Conservation (phyloP, 2,797 vertebrate genomes). For the Chloroceryle inda region DNA sequence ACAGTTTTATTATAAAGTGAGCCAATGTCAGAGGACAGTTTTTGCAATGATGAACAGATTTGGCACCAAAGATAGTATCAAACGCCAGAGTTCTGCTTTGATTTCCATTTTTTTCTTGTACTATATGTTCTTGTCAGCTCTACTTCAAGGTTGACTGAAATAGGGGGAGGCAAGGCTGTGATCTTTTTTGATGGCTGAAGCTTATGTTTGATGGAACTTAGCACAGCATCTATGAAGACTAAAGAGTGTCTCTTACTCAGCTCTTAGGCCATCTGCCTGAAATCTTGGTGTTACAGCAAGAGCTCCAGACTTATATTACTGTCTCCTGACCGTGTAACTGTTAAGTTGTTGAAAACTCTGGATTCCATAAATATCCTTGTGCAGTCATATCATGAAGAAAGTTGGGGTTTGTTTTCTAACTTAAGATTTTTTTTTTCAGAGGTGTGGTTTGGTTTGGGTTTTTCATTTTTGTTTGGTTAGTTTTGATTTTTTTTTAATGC, state of each 20-base stretch:
- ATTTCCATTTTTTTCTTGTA: not conserved
- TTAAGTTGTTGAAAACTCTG: not conserved
- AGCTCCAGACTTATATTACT: not conserved
- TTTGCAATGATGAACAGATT: not conserved
- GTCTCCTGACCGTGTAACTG: not conserved
- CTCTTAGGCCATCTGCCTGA: conserved; percentile 6
- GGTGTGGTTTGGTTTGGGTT: not conserved
- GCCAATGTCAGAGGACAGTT: not conserved
- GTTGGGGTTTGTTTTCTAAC: not conserved
- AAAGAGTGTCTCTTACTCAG: not conserved
- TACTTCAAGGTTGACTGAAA: not conserved
- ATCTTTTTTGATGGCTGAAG: not conserved
- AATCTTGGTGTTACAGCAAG: not conserved
- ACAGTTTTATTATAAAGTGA: not conserved
- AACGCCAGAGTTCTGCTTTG: not conserved
- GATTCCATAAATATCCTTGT: not conserved
- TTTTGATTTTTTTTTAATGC: not conserved
- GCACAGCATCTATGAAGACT: not conserved
- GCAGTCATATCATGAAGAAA: not conserved
- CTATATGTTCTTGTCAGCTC: not conserved
- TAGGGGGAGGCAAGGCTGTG: not conserved
- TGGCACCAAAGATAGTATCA: not conserved
- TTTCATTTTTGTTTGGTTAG: not conserved
- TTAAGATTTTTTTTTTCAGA: not conserved
- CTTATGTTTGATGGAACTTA: conserved; percentile 2